Conservation (phyloP, 2,113 vertebrate species). For the Ptyas mucosa region DNA sequence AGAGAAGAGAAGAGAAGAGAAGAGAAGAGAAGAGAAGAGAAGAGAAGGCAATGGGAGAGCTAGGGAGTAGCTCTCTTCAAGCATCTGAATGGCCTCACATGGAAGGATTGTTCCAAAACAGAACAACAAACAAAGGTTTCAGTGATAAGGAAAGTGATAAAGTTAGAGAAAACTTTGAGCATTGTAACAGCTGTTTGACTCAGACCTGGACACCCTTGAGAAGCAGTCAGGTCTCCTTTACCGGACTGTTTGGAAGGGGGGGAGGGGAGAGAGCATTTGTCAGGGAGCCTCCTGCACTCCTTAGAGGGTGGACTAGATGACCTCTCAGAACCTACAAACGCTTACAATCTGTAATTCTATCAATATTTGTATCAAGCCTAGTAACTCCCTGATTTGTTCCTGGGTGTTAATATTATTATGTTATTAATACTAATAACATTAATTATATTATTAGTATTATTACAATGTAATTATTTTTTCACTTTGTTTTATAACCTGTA, state of each 20-base stretch:
- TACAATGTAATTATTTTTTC: not conserved
- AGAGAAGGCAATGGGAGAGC: not conserved
- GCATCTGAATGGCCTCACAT: not conserved
- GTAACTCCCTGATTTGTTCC: not conserved
- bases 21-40: too few species aligned
- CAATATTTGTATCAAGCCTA: not conserved
- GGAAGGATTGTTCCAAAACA: not conserved
- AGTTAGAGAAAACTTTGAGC: not conserved
- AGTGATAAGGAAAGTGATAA: accelerated
- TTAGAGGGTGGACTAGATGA: not conserved
- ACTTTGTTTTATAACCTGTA: not conserved
- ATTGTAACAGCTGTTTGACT: not conserved
- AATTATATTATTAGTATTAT: not conserved
- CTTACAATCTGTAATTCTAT: not conserved
- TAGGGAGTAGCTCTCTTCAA: not conserved
- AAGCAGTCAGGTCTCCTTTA: not conserved
- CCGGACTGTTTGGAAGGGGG: not conserved
- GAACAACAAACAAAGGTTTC: not conserved
- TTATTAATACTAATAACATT: not conserved
- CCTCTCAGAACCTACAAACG: not conserved
- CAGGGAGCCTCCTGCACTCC: not conserved
- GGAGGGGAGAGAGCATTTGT: not conserved
- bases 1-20: too few species aligned
- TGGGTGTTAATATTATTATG: not conserved
- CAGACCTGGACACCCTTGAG: too few species aligned